Conservation (phyloP, 2,113 vertebrate genomes). For the Microcebus ravelobensis region DNA sequence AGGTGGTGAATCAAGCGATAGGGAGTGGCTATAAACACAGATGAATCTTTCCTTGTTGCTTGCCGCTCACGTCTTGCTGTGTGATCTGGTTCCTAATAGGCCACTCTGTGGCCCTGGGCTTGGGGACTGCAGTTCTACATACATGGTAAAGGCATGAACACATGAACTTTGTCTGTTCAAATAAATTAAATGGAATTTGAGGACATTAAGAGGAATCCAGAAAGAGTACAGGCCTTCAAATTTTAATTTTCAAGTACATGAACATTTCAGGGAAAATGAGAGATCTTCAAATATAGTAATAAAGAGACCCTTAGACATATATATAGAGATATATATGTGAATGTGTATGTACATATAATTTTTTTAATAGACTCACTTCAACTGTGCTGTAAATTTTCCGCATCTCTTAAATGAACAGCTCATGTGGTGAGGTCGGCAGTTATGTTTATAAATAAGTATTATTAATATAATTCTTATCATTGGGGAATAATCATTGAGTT, state of each 20-base stretch:
- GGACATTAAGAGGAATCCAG: neutral
- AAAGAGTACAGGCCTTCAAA: neutral
- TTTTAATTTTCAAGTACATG: constrained; percentile 2
- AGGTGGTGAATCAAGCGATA: too few species aligned
- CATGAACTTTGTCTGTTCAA: neutral
- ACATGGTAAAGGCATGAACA: neutral
- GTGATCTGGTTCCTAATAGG: too few species aligned
- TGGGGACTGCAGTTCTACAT: too few species aligned
- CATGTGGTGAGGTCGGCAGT: neutral
- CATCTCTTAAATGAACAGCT: neutral
- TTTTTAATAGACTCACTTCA: neutral
- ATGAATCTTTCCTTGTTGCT: too few species aligned
- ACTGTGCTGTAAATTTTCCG: neutral
- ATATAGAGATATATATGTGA: neutral
- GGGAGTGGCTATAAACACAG: too few species aligned
- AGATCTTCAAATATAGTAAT: neutral
- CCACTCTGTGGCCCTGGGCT: too few species aligned
- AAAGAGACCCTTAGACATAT: neutral
- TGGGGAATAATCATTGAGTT: neutral
- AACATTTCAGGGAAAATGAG: neutral
- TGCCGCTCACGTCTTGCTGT: too few species aligned
- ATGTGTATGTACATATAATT: neutral
- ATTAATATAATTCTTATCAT: neutral
- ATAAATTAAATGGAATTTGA: neutral
- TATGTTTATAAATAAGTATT: neutral